These are phyloP conservation scores for Argyresthia goedartella DNA, from an alignment of 2,888 invertebrate species.

Conservation along the genomic window DNA sequence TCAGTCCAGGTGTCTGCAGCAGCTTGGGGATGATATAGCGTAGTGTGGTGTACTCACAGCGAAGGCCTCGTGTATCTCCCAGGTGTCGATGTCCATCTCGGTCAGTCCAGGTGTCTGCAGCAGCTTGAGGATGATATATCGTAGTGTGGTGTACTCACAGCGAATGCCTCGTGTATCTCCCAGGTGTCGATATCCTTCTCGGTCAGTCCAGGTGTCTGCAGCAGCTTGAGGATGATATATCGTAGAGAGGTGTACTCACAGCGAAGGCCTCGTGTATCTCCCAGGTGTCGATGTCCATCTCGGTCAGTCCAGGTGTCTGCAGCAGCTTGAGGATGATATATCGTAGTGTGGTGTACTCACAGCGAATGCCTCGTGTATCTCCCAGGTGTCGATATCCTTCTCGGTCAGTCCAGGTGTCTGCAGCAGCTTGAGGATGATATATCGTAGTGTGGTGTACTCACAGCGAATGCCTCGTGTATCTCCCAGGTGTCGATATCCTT, in stretches of 20 bases:
- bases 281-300: conserved; percentile 95
- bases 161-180: conserved; percentile 99
- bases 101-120: conserved; percentile 89
- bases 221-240: conserved; percentile 90
- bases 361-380: conserved; percentile 99
- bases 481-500: conserved; percentile 97
- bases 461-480: conserved; percentile 99
- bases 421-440: conserved; percentile 90
- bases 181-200: conserved; percentile 94
- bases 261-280: conserved; percentile 99
- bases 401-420: conserved; percentile 87
- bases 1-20: conserved; percentile 88
- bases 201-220: conserved; percentile 88
- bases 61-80: conserved; percentile 99
- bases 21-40: conserved; percentile 93
- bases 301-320: conserved; percentile 85
- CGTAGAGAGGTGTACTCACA: too few species aligned
- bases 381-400: conserved; percentile 96
- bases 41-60: too few species aligned
- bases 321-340: conserved; percentile 92
- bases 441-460: too few species aligned
- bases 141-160: too few species aligned
- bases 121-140: conserved; percentile 91
- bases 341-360: too few species aligned
- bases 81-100: conserved; percentile 92